These are phyloP conservation scores for Ariopsis seemanni DNA, from an alignment of 2,113 vertebrate species.

Conservation along the genomic window DNA sequence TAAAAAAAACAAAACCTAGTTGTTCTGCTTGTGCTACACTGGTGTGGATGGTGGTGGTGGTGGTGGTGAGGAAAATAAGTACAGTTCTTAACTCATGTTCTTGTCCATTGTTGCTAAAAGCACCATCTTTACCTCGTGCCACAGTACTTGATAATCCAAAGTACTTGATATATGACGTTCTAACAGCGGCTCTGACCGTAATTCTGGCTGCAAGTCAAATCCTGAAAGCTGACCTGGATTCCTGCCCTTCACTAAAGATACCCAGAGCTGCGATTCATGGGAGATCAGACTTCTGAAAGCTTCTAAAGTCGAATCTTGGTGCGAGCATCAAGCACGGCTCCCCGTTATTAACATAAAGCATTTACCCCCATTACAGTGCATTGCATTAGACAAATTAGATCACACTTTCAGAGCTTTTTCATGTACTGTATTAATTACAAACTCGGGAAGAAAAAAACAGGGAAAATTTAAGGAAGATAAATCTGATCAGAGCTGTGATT, in stretches of 20 bases:
- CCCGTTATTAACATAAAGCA: constrained; percentile 68
- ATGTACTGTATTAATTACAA: constrained; percentile 74
- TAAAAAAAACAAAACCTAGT: background rate
- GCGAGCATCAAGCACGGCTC: constrained; percentile 55
- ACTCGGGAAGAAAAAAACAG: constrained; percentile 55
- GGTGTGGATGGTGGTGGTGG: background rate
- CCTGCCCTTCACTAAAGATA: background rate
- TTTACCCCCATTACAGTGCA: constrained; percentile 72
- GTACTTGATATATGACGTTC: background rate
- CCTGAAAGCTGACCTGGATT: background rate
- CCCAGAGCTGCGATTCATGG: background rate
- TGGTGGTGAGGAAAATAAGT: background rate
- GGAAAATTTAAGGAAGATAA: constrained; percentile 78
- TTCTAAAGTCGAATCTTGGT: constrained; percentile 61
- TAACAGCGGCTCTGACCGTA: background rate
- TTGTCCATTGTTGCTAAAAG: background rate
- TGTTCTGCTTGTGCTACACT: background rate
- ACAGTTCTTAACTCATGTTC: background rate
- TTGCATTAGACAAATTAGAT: constrained; percentile 77
- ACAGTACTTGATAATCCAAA: background rate
- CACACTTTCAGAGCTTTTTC: constrained; percentile 71
- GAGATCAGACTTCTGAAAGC: constrained; percentile 49
- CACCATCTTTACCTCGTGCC: background rate
- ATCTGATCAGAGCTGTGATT: constrained; percentile 70
- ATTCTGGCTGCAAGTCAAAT: background rate